Conservation (phyloP, 2,888 invertebrate genomes). For the Adelphocoris suturalis region DNA sequence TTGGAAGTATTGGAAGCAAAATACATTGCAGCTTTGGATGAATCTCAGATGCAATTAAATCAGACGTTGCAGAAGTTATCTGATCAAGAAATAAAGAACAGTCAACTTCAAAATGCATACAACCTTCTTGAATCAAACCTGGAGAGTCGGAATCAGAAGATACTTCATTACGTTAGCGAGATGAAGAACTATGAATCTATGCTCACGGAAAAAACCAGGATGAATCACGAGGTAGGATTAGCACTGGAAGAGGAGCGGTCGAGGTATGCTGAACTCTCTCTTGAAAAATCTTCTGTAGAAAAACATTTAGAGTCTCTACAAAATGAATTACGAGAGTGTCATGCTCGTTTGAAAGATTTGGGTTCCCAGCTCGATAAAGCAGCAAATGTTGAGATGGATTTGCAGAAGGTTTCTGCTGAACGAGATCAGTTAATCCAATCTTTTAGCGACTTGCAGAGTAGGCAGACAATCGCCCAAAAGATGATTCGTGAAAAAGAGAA, state of each 20-base stretch:
- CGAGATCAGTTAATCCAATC: not conserved
- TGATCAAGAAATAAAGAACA: not conserved
- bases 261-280: not conserved
- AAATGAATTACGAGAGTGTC: not conserved
- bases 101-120: constrained; percentile 19
- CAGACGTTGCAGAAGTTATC: not conserved
- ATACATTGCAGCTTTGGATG: not conserved
- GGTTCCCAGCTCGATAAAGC: not conserved
- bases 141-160: constrained; percentile 57
- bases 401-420: not conserved
- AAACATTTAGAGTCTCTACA: not conserved
- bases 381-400: not conserved
- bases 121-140: constrained; percentile 38
- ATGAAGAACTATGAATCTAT: constrained; percentile 16
- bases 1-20: not conserved
- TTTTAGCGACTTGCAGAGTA: not conserved
- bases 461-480: not conserved
- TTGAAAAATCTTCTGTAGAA: not conserved
- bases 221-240: not conserved
- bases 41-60: not conserved
- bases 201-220: constrained; percentile 25
- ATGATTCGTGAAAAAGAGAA: not conserved
- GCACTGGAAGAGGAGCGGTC: not conserved
- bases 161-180: constrained; percentile 27
- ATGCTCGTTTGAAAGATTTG: not conserved